A percentile compares a stretch with the other conserved stretches of the same genome.
Conservation (phyloP, 2,888 invertebrate genomes). For the Alentia gelatinosa region DNA sequence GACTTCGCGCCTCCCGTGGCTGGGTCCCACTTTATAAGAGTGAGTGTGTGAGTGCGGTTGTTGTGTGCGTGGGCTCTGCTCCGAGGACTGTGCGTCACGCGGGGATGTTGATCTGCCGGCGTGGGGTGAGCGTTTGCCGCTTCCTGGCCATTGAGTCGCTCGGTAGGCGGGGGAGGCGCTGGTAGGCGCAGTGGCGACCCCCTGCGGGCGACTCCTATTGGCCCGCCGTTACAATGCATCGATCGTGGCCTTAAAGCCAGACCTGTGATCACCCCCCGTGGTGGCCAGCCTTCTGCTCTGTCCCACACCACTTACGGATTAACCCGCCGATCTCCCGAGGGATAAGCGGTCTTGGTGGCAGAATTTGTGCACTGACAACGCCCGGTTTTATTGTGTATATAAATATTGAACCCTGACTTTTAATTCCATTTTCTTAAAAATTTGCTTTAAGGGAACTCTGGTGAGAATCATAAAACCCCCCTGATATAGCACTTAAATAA, state of each 20-base stretch:
- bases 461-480: too few relatives aligned
- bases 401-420: too few relatives aligned
- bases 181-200: background rate
- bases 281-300: background rate
- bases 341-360: too few relatives aligned
- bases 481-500: background rate
- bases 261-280: slow-evolving; percentile 16
- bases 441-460: too few relatives aligned
- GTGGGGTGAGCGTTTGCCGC: background rate
- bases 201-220: background rate
- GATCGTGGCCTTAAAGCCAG: slow-evolving; percentile 21
- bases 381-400: too few relatives aligned
- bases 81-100: background rate
- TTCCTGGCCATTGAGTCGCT: slow-evolving; percentile 10
- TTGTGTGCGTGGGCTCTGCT: background rate
- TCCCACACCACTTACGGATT: background rate
- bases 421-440: too few relatives aligned
- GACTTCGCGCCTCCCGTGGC: background rate
- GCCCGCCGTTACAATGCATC: background rate
- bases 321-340: background rate
- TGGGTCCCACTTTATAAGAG: background rate
- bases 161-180: background rate
- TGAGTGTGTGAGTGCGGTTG: background rate
- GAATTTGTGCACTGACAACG: too few relatives aligned
- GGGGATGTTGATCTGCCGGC: slow-evolving; percentile 1